Evolutionary conservation across 2,797 vertebrate genomes (phyloP).

Genomic region (Silurus aristotelis): DNA sequence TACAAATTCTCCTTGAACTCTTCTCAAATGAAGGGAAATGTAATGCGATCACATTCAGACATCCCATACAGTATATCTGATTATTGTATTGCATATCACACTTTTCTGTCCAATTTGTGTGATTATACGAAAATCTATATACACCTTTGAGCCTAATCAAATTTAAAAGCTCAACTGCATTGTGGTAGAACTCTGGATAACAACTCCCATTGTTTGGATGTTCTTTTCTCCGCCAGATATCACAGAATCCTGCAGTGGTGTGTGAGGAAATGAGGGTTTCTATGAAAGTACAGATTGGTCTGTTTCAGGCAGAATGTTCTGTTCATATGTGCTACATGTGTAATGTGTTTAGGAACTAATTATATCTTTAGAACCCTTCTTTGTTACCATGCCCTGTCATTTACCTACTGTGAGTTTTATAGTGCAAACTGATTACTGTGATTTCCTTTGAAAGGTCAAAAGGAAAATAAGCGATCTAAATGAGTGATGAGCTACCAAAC

Average conservation of each 20-base stretch:
- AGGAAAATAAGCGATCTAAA: background rate
- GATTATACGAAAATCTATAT: background rate
- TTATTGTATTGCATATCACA: too few relatives aligned
- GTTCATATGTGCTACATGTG: background rate
- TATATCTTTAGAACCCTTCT: too few relatives aligned
- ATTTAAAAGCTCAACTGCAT: background rate
- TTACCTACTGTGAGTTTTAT: background rate
- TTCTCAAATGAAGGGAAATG: too few relatives aligned
- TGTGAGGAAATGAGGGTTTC: background rate
- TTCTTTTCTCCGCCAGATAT: background rate
- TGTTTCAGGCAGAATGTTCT: background rate
- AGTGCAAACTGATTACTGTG: background rate
- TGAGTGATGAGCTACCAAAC: background rate
- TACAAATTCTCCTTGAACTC: too few relatives aligned
- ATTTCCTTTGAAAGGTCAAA: background rate
- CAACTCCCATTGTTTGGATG: background rate
- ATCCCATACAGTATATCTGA: too few relatives aligned
- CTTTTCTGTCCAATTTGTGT: background rate
- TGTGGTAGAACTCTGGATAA: background rate
- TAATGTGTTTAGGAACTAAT: too few relatives aligned
- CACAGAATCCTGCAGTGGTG: background rate
- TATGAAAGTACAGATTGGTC: background rate
- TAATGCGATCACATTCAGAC: too few relatives aligned
- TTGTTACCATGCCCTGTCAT: background rate
- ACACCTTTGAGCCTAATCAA: background rate